Conservation (phyloP, 2,888 invertebrate species). For the Drosophila kuntzei region DNA sequence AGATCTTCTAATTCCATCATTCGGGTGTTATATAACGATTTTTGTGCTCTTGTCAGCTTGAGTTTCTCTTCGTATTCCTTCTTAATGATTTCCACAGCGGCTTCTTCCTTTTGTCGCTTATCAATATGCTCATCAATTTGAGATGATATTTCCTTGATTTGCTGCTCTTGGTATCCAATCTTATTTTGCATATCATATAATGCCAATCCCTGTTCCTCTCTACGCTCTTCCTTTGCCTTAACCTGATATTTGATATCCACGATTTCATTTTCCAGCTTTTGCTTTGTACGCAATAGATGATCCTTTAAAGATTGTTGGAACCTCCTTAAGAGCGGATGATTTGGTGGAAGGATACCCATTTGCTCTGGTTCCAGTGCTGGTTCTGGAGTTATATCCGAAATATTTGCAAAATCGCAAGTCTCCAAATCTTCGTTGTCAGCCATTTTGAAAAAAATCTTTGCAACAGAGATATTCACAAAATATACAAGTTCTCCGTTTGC, state of each 20-base stretch:
- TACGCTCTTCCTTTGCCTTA: slow-evolving; percentile 77
- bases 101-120: slow-evolving; percentile 83
- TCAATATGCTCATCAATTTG: slow-evolving; percentile 84
- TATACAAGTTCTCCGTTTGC: slow-evolving; percentile 9
- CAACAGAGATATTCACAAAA: not conserved
- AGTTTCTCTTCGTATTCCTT: slow-evolving; percentile 82
- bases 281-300: slow-evolving; percentile 89
- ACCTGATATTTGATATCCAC: slow-evolving; percentile 87
- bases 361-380: slow-evolving; percentile 44
- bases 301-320: slow-evolving; percentile 90
- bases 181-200: slow-evolving; percentile 87
- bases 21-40: slow-evolving; percentile 76
- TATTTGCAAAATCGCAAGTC: slow-evolving; percentile 52
- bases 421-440: slow-evolving; percentile 32
- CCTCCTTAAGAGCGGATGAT: slow-evolving; percentile 90
- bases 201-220: slow-evolving; percentile 85
- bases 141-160: slow-evolving; percentile 85
- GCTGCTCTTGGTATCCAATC: slow-evolving; percentile 85
- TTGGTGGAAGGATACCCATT: slow-evolving; percentile 87
- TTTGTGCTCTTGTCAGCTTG: slow-evolving; percentile 71
- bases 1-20: slow-evolving; percentile 82
- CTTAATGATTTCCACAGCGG: slow-evolving; percentile 80
- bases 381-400: slow-evolving; percentile 27
- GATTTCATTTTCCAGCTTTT: slow-evolving; percentile 89
- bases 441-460: slow-evolving; percentile 34